Evolutionary conservation across 1,140 invertebrate species (phyloP).

Genomic region (Drosophila arizonae): DNA sequence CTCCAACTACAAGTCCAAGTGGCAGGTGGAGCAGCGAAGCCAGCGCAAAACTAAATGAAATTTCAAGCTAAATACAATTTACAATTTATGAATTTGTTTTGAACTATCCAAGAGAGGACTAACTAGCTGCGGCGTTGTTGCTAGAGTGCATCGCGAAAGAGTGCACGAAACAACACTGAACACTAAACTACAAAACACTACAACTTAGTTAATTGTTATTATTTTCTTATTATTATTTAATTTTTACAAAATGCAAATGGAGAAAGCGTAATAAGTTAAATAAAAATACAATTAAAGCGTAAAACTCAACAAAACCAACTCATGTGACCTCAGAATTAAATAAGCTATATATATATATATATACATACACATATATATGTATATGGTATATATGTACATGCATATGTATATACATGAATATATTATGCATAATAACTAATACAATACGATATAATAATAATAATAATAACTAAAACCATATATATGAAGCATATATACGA

Average conservation of each 20-base stretch:
- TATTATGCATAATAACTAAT: constrained; percentile 34
- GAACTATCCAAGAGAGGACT: constrained; percentile 59
- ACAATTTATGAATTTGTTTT: constrained; percentile 61
- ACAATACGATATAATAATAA: constrained; percentile 45
- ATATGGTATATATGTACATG: constrained; percentile 52
- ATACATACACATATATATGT: constrained; percentile 64
- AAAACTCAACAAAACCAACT: constrained; percentile 83
- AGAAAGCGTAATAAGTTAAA: constrained; percentile 69
- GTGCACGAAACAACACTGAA: constrained; percentile 46
- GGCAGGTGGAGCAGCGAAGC: neutral
- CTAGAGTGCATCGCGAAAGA: constrained; percentile 2
- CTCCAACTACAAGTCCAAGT: constrained; percentile 13
- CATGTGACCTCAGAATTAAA: constrained; percentile 83
- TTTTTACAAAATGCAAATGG: constrained; percentile 72
- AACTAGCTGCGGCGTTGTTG: constrained; percentile 40
- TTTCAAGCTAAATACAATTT: constrained; percentile 78
- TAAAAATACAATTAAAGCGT: constrained; percentile 72
- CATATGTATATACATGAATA: constrained; percentile 52
- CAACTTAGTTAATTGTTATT: constrained; percentile 82
- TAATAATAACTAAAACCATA: constrained; percentile 50
- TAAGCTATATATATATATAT: constrained; percentile 82
- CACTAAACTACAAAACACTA: constrained; percentile 51
- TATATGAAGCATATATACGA: constrained; percentile 76
- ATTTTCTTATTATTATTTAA: constrained; percentile 82
- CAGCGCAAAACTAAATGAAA: constrained; percentile 58